Percentiles rank a stretch among this genome's conserved stretches.
Evolutionary conservation across 2,797 vertebrate genomes (phyloP).

Genomic region (Novumbra hubbsi): DNA sequence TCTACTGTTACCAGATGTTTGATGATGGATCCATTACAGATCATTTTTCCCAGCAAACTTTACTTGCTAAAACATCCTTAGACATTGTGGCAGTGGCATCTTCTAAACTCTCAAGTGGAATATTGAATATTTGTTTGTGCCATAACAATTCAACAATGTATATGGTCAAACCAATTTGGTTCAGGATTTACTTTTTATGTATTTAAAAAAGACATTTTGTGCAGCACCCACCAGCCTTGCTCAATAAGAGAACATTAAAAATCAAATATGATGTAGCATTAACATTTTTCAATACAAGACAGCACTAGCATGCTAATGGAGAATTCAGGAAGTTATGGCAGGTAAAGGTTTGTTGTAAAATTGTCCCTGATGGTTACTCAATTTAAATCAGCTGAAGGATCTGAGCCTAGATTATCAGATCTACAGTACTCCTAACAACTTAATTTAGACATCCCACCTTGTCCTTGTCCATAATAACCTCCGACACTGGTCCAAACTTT

Average conservation of each 20-base stretch:
- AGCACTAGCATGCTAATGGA: no score
- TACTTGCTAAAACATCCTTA: background rate
- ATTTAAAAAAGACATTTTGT: background rate
- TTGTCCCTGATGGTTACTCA: no score
- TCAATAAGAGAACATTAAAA: background rate
- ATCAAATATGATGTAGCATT: background rate
- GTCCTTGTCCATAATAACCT: slow-evolving; percentile 91
- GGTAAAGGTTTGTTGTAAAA: background rate
- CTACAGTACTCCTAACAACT: background rate
- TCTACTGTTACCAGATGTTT: background rate
- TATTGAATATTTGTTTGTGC: background rate
- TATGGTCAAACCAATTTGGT: background rate
- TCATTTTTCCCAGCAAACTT: background rate
- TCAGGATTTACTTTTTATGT: background rate
- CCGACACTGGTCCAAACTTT: slow-evolving; percentile 76
- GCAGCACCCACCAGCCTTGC: background rate
- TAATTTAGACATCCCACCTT: slow-evolving; percentile 70
- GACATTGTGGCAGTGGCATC: background rate
- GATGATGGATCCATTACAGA: background rate
- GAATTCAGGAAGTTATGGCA: background rate
- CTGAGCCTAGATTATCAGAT: background rate
- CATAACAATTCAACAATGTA: background rate
- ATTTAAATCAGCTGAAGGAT: background rate
- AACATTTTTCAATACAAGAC: no score
- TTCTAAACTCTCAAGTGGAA: background rate